A percentile compares a stretch with the other conserved stretches of the same genome.
Conservation (phyloP, 1,140 invertebrate genomes). For the Drosophila hydei region DNA sequence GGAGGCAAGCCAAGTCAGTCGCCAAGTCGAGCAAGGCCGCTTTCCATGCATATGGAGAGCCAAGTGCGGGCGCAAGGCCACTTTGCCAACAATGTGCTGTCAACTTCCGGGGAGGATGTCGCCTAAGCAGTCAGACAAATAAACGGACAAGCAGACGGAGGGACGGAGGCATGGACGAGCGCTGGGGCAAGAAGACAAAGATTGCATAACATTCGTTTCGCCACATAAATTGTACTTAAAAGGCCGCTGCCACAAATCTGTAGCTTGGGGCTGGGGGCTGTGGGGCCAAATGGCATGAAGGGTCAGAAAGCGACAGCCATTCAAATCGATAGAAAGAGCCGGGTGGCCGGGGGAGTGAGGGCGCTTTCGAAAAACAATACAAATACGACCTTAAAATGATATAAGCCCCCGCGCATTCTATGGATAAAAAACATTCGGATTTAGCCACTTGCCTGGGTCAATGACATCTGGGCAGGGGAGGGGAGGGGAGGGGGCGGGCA, state of each 20-base stretch:
- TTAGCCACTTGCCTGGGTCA: constrained; percentile 15
- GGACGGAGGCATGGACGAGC: constrained; percentile 6
- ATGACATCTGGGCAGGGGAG: constrained; percentile 2
- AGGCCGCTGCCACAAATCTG: constrained; percentile 76
- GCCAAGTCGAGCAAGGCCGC: constrained; percentile 80
- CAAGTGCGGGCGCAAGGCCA: constrained; percentile 73
- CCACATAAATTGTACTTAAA: constrained; percentile 83
- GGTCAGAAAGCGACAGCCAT: constrained; percentile 38
- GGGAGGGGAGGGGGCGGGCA: background rate
- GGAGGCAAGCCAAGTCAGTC: constrained; percentile 36
- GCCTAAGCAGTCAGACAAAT: constrained; percentile 80
- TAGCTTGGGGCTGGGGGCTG: constrained; percentile 21
- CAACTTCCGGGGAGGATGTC: constrained; percentile 79
- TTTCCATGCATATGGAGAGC: constrained; percentile 26
- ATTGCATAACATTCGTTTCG: constrained; percentile 80
- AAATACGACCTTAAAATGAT: constrained; percentile 24
- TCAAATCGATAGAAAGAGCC: constrained; percentile 42
- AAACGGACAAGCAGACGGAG: constrained; percentile 55
- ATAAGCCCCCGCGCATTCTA: constrained; percentile 9
- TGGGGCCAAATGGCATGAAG: constrained; percentile 21
- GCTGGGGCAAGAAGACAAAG: constrained; percentile 52
- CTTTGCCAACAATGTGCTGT: constrained; percentile 82
- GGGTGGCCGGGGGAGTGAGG: constrained; percentile 35
- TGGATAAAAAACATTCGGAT: constrained; percentile 9
- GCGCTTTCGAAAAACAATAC: constrained; percentile 53